These are phyloP conservation scores for Phaonia tiefii DNA, from an alignment of 2,888 invertebrate genomes.

Conservation along the genomic window DNA sequence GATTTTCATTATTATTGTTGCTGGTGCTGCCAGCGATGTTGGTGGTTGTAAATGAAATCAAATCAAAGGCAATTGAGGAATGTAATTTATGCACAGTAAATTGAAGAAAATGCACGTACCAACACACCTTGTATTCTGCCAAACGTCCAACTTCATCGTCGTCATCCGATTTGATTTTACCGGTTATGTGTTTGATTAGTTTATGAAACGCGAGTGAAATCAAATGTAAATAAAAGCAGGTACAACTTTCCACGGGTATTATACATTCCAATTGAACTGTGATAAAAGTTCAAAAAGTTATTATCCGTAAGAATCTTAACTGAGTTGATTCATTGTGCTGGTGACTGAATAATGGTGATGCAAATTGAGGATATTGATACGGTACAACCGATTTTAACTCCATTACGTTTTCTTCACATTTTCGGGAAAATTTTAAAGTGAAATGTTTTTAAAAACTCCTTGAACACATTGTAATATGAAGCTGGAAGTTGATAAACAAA, in stretches of 20 bases:
- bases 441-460: not conserved
- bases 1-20: not conserved
- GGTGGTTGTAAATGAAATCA: constrained; percentile 49
- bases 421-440: not conserved
- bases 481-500: too few species aligned
- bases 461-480: not conserved
- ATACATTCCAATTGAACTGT: not conserved
- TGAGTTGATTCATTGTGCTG: too few species aligned
- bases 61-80: constrained; percentile 64
- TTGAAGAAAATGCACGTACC: constrained; percentile 54
- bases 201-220: not conserved
- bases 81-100: constrained; percentile 64
- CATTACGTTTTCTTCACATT: not conserved
- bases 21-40: too few species aligned
- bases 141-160: not conserved
- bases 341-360: not conserved
- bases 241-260: not conserved
- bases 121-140: too few species aligned
- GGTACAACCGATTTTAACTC: not conserved
- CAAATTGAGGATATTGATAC: constrained; percentile 4
- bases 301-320: too few species aligned
- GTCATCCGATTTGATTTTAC: too few species aligned
- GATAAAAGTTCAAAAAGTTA: constrained; percentile 10
- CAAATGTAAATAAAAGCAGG: constrained; percentile 2
- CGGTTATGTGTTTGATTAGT: not conserved